Conservation (phyloP, 2,888 invertebrate species). For the Rugalucina vietnamica region DNA sequence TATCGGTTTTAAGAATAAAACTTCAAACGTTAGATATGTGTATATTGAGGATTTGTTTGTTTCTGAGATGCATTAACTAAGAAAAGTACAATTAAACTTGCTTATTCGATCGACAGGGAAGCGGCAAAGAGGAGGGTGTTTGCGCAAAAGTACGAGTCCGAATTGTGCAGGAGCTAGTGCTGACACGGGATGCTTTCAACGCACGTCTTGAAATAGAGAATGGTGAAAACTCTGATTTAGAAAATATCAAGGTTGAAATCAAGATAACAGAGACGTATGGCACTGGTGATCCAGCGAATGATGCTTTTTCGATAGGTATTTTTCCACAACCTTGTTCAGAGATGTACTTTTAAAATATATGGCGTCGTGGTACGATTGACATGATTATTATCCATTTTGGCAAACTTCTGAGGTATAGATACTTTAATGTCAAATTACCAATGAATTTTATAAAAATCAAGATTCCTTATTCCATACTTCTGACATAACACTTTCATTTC, state of each 20-base stretch:
- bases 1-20: too few relatives aligned
- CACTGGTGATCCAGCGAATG: slow-evolving; percentile 37
- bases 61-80: not conserved
- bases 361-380: too few relatives aligned
- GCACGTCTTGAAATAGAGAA: slow-evolving; percentile 69
- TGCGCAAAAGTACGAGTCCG: slow-evolving; percentile 66
- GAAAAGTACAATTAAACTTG: not conserved
- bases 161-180: slow-evolving; percentile 65
- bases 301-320: slow-evolving; percentile 64
- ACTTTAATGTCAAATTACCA: too few relatives aligned
- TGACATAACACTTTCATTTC: too few relatives aligned
- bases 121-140: slow-evolving; percentile 56
- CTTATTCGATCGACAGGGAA: not conserved
- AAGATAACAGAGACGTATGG: slow-evolving; percentile 48
- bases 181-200: slow-evolving; percentile 66
- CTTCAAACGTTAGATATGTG: too few relatives aligned
- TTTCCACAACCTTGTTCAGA: too few relatives aligned
- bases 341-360: too few relatives aligned
- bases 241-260: slow-evolving; percentile 56
- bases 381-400: too few relatives aligned
- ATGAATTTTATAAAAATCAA: too few relatives aligned
- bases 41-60: not conserved
- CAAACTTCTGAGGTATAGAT: too few relatives aligned
- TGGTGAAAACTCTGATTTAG: slow-evolving; percentile 56
- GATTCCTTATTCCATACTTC: too few relatives aligned